Evolutionary conservation across 2,113 vertebrate species (phyloP).

Genomic region (Phaetusa simplex): DNA sequence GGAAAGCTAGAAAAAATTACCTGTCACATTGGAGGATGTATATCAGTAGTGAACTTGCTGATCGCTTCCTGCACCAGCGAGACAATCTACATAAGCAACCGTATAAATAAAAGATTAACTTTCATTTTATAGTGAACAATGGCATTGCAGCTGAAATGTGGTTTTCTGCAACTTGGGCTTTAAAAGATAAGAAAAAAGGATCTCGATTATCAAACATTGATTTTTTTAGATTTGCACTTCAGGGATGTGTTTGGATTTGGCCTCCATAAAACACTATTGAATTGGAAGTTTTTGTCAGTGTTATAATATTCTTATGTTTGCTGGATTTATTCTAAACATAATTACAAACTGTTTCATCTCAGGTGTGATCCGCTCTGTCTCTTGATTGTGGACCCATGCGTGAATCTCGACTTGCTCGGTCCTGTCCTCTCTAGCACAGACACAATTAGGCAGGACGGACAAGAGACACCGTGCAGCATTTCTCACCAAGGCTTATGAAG

Average conservation of each 20-base stretch:
- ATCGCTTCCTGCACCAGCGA: not conserved
- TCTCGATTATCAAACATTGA: not conserved
- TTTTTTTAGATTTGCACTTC: not conserved
- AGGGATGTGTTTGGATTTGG: not conserved
- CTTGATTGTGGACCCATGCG: not conserved
- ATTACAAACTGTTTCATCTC: not conserved
- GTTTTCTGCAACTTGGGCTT: not conserved
- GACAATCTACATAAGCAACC: not conserved
- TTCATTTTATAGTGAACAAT: not conserved
- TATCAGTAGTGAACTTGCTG: not conserved
- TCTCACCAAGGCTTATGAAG: accelerated
- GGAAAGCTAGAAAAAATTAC: not conserved
- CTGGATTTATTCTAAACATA: not conserved
- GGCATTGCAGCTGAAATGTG: not conserved
- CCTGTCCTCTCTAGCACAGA: not conserved
- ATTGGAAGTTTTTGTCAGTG: not conserved
- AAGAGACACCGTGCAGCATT: not conserved
- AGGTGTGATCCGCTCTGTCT: not conserved
- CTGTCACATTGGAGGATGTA: not conserved
- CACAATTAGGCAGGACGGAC: no score
- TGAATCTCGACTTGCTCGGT: not conserved
- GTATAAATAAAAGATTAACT: not conserved
- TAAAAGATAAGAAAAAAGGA: not conserved
- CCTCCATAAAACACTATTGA: not conserved
- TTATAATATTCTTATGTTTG: not conserved